Conservation (phyloP, 2,888 invertebrate genomes). For the Dysmachus trigonus region DNA sequence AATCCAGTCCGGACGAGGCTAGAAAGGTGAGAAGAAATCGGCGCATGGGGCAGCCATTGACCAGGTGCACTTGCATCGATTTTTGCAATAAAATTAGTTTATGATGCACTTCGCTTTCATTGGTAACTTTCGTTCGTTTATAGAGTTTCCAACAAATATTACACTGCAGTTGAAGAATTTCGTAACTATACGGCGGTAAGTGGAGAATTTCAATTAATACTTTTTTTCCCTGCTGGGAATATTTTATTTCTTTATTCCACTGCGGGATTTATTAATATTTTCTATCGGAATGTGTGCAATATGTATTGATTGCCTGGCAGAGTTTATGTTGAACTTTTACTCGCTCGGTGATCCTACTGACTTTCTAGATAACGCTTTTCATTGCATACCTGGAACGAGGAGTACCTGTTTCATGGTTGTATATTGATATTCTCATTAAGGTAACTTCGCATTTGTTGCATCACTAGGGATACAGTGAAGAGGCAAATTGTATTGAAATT, state of each 20-base stretch:
- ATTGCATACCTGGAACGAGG: not conserved
- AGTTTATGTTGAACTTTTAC: not conserved
- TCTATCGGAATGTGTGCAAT: not conserved
- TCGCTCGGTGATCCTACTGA: not conserved
- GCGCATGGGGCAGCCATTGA: conserved; percentile 2
- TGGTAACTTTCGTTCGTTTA: not conserved
- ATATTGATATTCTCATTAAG: not conserved
- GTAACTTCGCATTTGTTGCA: not conserved
- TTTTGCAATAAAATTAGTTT: conserved; percentile 28
- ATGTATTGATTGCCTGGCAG: not conserved
- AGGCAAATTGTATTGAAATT: not conserved
- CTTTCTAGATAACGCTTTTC: not conserved
- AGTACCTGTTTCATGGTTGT: not conserved
- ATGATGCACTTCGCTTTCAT: conserved; percentile 25
- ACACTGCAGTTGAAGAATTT: not conserved
- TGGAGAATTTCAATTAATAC: not conserved
- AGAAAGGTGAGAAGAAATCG: not conserved
- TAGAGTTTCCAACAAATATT: not conserved
- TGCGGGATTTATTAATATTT: not conserved
- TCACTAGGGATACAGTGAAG: not conserved
- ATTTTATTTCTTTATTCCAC: not conserved
- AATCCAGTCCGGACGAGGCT: not conserved
- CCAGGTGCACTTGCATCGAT: conserved; percentile 5
- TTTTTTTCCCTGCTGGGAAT: not conserved
- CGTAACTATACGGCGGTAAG: not conserved